Conservation (phyloP, 2,888 invertebrate genomes). For the Lottia scabra region DNA sequence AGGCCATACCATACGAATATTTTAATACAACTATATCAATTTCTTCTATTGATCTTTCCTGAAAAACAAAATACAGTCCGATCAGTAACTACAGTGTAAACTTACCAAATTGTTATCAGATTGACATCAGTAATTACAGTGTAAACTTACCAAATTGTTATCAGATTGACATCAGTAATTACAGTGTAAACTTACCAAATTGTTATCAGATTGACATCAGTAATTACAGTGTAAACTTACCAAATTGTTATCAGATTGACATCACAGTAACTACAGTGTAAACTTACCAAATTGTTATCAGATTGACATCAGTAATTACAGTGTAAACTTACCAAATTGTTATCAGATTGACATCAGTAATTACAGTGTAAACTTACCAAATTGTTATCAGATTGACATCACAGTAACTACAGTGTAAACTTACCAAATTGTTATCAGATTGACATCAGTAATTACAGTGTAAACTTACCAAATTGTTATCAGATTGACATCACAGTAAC, state of each 20-base stretch:
- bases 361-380: too few species aligned
- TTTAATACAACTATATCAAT: conserved; percentile 40
- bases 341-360: background rate
- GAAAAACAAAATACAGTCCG: conserved; percentile 8
- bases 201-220: background rate
- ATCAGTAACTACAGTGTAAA: too few species aligned
- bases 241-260: background rate
- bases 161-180: background rate
- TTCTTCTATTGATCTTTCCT: conserved; percentile 37
- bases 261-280: too few species aligned
- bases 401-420: too few species aligned
- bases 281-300: background rate
- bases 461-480: background rate
- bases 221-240: too few species aligned
- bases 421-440: background rate
- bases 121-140: background rate
- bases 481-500: background rate
- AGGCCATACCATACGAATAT: conserved; percentile 44
- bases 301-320: background rate
- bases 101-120: background rate
- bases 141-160: background rate
- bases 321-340: background rate
- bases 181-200: too few species aligned
- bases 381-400: background rate
- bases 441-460: background rate